A percentile compares a stretch with the other conserved stretches of the same genome.
phyloP scores from a whole-genome alignment of 2,113 vertebrate genomes.

The Dicerorhinus sumatrensis region DNA sequence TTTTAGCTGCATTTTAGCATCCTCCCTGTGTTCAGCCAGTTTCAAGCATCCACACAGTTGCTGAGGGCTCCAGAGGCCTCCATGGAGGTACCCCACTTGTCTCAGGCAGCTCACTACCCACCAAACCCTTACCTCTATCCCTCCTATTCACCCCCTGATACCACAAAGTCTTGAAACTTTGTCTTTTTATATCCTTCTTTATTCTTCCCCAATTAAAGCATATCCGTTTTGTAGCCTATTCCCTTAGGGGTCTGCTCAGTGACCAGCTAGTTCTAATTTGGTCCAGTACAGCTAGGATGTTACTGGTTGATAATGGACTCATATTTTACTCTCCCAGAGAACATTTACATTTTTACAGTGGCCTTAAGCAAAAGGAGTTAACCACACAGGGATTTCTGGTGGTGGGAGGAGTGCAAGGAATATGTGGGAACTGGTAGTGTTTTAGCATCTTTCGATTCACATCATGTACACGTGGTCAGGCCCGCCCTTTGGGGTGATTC shows the following conservation, averaged over 20 bases:
- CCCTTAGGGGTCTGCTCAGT: conserved; percentile 12
- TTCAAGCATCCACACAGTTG: not conserved
- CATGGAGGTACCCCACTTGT: not conserved
- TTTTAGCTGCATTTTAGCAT: not conserved
- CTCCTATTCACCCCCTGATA: not conserved
- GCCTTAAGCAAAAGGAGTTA: conserved; percentile 50
- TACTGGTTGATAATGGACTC: conserved; percentile 38
- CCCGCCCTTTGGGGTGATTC: not conserved
- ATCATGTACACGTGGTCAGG: too few relatives aligned
- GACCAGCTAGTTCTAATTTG: conserved; percentile 37
- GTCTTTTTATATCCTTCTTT: not conserved
- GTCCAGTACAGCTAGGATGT: conserved; percentile 25
- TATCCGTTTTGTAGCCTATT: not conserved
- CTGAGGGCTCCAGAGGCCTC: not conserved
- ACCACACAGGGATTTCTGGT: not conserved
- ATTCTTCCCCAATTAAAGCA: conserved; percentile 16
- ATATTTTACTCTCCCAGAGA: conserved; percentile 62
- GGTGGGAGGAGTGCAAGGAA: not conserved
- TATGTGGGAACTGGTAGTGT: not conserved
- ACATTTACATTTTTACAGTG: conserved; percentile 70
- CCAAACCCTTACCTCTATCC: not conserved
- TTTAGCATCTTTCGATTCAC: not conserved
- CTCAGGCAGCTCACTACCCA: not conserved
- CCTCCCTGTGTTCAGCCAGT: not conserved
- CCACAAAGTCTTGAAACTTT: not conserved